Base-by-base conservation (phyloP, 1,140 invertebrate species). In the Drosophila santomea region DNA sequence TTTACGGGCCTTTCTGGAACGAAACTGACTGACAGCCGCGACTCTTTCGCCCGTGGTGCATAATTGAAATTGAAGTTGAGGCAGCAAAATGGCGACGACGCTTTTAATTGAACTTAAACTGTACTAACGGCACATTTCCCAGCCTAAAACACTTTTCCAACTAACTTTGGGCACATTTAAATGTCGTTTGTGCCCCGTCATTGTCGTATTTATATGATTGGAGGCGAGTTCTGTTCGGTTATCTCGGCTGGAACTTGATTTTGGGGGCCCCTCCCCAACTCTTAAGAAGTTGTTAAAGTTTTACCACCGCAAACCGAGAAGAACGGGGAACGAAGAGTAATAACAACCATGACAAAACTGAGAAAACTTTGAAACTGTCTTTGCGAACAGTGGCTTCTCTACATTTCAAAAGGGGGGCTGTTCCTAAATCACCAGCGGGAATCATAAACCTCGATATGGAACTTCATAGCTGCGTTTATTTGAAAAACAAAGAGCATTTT, bases 91-190 rank as follows among this genome's bases (percentile, higher is more conserved):
- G 77, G 77, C 68, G 51, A 52, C 57, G 51, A 17, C 44, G 48
- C 52, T 67, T 88, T 85, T 85, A 85, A 85, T 88, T 85, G 83
- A 85, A 80, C 82, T 85, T 76, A 68, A 88, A 78, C 79, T 86
- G 78, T 86, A 76, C 69, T 86, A 86, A 86, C 82, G 78, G 82
- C 57, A 82, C 73, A 80, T 81, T 76, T 58, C 23, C 35, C 51
- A 59, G 54, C 36, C 28, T 44, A 68, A 67, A 63, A 17, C 61
- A 20, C 55, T 75, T 54, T 55, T 75, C 51, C 48, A 43, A 58
- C 36, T 57, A 15, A 59, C 25, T 62, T 64, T 39, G 45, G 39
- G 44, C 60, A 67, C 54, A 55, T 82, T 85, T 71, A 78, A 81
- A 74, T 84, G 78, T 78, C 67, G 76, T 79, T 84, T 85, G 59